Base-by-base conservation (phyloP, 2,888 invertebrate genomes). In the Drosophila buzzatii region DNA sequence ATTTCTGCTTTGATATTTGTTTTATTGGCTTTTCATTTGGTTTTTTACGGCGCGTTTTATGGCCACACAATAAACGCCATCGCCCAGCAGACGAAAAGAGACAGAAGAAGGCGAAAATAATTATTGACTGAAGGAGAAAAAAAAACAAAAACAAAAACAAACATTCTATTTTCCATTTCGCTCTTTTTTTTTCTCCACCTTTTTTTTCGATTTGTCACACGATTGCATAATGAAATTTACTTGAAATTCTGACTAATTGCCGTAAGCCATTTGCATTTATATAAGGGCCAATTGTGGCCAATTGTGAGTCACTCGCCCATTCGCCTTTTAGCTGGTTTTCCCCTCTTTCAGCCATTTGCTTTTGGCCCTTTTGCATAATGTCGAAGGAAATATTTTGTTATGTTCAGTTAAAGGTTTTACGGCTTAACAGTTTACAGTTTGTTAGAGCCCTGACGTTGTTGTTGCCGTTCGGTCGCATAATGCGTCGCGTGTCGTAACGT, bases 401-500 rank as follows among this genome's bases (percentile, higher is more conserved):
- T 81, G 67, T 73, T 55, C 79, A 75, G 79, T 71, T 70, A 67
- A 78, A 73, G 80, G 79, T 79, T 76, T 79, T 56, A 66, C 68
- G 62, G 79, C 69, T 75, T 82, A 79, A 70, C 73, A 67, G 65
- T 76, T 67, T 81, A 61, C 56, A 68, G 51, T 71, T 79, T 79
- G 61, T 49, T 35, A 56, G 65, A 53, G 65, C 78, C 72, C 62
- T 52, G 61, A 14, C 37, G 37, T 64, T 71, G 67, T 31, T 61
- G 64, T 37, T 55, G 59, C 31, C 42, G 52, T 45, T 53, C 45
- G 56, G 68, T 85, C 85, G 84, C 86, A 82, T 83, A 79, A 89
- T 76, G 76, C 82, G 79, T 81, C 75, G 87, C 81, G 83, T 85
- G 85, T 85, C 88, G 90, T 86, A 86, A 86, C 74, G 71, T 31